A percentile compares a stretch with the other conserved stretches of the same genome.
Conservation (phyloP, 2,113 vertebrate genomes). For the Rhinoderma darwinii region DNA sequence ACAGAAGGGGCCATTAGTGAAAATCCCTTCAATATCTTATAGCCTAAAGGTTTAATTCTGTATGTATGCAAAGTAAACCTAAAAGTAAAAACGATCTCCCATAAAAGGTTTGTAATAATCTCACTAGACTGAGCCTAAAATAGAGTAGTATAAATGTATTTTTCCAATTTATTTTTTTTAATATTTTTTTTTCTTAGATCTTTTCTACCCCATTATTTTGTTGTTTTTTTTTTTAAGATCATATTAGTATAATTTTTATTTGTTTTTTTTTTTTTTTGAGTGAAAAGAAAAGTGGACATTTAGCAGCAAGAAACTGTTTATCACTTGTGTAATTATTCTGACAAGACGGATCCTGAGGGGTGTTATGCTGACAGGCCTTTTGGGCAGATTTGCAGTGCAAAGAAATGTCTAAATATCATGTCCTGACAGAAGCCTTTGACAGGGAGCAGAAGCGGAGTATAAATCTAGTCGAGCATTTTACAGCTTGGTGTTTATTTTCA, state of each 20-base stretch:
- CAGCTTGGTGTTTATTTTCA: conserved; percentile 53
- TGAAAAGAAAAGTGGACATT: conserved; percentile 56
- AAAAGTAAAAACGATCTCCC: too few species aligned
- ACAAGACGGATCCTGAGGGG: conserved; percentile 45
- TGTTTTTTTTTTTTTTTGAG: not conserved
- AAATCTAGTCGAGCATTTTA: conserved; percentile 30
- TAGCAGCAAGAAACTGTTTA: conserved; percentile 54
- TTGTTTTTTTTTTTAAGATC: too few species aligned
- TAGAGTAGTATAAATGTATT: too few species aligned
- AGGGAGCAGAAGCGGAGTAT: conserved; percentile 36
- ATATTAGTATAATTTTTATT: too few species aligned
- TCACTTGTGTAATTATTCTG: conserved; percentile 54
- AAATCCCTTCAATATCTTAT: not conserved
- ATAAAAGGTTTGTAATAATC: too few species aligned
- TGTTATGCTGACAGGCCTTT: conserved; percentile 48
- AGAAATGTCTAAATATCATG: conserved; percentile 56
- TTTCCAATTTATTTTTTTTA: too few species aligned
- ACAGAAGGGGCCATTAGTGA: conserved; percentile 10
- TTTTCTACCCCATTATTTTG: too few species aligned
- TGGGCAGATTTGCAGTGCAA: conserved; percentile 35
- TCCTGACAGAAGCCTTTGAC: conserved; percentile 56
- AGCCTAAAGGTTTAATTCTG: too few species aligned
- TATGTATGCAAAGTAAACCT: too few species aligned
- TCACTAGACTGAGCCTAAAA: too few species aligned
- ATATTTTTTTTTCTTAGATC: too few species aligned